Evolutionary conservation across 2,113 vertebrate genomes (phyloP).

Genomic region (Hippopotamus amphibius): DNA sequence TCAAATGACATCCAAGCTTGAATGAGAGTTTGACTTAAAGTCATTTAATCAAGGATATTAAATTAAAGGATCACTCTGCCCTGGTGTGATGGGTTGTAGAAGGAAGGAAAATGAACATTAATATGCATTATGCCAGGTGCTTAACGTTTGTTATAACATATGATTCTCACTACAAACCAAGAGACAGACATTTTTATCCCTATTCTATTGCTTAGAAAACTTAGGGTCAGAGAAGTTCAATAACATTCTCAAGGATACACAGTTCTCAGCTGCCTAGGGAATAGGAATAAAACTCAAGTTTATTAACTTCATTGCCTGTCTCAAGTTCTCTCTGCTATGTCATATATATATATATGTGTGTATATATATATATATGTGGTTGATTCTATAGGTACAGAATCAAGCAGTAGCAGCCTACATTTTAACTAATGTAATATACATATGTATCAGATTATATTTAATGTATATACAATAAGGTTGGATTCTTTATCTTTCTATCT

Average conservation of each 20-base stretch:
- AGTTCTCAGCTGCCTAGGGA: constrained; percentile 19
- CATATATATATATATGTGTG: neutral
- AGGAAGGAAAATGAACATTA: constrained; percentile 57
- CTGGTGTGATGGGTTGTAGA: constrained; percentile 48
- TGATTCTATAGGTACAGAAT: too few species aligned
- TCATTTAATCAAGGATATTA: constrained; percentile 59
- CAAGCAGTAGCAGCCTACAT: too few species aligned
- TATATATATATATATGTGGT: too few species aligned
- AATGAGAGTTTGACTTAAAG: constrained; percentile 64
- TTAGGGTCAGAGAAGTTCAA: constrained; percentile 58
- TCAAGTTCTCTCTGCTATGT: constrained; percentile 38
- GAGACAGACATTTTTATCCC: constrained; percentile 39
- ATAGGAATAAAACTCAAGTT: constrained; percentile 50
- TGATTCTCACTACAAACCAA: constrained; percentile 45
- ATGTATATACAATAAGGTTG: constrained; percentile 42
- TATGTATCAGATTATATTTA: constrained; percentile 50
- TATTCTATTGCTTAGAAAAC: constrained; percentile 35
- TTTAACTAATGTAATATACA: too few species aligned
- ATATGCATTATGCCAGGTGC: constrained; percentile 48
- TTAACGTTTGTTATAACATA: constrained; percentile 28
- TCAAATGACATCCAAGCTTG: neutral
- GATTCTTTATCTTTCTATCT: neutral
- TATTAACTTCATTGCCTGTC: constrained; percentile 20
- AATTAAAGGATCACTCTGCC: constrained; percentile 39
- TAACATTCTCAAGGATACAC: constrained; percentile 53